Base-by-base conservation (phyloP, 2,888 invertebrate species). In the Ormyrus nitidulus region DNA sequence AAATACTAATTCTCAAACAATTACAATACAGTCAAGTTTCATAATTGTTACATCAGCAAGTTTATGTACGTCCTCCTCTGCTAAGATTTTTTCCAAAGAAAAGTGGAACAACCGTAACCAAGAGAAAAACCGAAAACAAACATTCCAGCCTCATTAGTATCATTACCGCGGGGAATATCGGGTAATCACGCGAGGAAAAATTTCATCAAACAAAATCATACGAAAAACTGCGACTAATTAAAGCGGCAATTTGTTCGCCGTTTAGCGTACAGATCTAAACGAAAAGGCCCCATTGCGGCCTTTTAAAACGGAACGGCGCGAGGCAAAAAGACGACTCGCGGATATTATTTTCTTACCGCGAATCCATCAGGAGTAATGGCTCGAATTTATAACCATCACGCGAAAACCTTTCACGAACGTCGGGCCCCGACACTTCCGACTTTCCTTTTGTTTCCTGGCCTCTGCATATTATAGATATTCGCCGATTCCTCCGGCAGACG, bases 361-460 rank as follows among this genome's bases (percentile, higher is more conserved):
- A 77, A 62, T 53, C 56, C 64, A 77, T 68, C 54, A 49, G 44
- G n/a, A 46, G n/a, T 66, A 78, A 68, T 53, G n/a, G 48, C 19
- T 62, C 6, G n/a, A 48, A 62, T 77, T 70, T 62, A 70, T 70
- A 70, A 64, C 51, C 46, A 61, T 61, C 34, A 13, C 4, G 10
- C 46, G 77, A 71, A 71, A 77, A 62, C 7, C 64, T 58, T 58
- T 77, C 64, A 19, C 58, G 19, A 49, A 34, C 34, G 3, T 34
- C 34, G 19, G 8, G 6, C 49, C 4, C 6, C 53, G 53, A 6
- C 64, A 71, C 78, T 79, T 79, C 73, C 78, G 73, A 79, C 78
- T 73, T 79, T 79, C 73, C 73, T 68, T 73, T 79, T 62, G 19
- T 69, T 73, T 68, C 58, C 61, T 11, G 10, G 19, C 6, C 56